phyloP scores from a whole-genome alignment of 2,888 invertebrate species.

The Gasteruption jaculator region DNA sequence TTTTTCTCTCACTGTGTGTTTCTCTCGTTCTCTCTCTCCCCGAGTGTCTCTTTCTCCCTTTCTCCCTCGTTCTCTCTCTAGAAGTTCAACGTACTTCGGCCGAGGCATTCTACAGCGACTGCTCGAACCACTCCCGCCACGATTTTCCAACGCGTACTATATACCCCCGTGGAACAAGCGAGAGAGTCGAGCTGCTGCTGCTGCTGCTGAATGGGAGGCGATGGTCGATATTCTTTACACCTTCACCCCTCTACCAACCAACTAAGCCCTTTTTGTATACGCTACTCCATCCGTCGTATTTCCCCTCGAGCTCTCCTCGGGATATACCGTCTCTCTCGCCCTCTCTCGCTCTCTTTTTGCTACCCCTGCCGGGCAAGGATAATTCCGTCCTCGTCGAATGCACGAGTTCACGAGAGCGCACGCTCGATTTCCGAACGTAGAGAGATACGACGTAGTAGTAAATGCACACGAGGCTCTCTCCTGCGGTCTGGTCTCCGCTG shows the following conservation, averaged over 20 bases:
- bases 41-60: neutral
- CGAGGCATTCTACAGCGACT: constrained; percentile 12
- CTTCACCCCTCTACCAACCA: constrained; percentile 9
- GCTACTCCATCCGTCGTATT: too few species aligned
- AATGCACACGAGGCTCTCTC: constrained; percentile 16
- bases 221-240: constrained; percentile 35
- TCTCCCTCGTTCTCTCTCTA: too few species aligned
- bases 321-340: constrained; percentile 14
- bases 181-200: constrained; percentile 26
- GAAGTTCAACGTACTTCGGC: constrained; percentile 17
- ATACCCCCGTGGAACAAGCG: too few species aligned
- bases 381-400: constrained; percentile 20
- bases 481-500: constrained; percentile 8
- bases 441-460: constrained; percentile 17
- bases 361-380: neutral
- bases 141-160: constrained; percentile 2
- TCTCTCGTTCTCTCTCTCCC: too few species aligned
- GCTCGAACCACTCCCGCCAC: neutral
- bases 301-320: too few species aligned
- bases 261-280: too few species aligned
- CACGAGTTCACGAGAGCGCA: constrained; percentile 17
- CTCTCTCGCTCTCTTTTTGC: neutral
- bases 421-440: constrained; percentile 12
- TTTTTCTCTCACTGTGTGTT: neutral
- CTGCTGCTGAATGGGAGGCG: constrained; percentile 40